A percentile compares a stretch with the other conserved stretches of the same genome.
Evolutionary conservation across 2,888 invertebrate species (phyloP).

Genomic region (Ceratothoa steindachneri): DNA sequence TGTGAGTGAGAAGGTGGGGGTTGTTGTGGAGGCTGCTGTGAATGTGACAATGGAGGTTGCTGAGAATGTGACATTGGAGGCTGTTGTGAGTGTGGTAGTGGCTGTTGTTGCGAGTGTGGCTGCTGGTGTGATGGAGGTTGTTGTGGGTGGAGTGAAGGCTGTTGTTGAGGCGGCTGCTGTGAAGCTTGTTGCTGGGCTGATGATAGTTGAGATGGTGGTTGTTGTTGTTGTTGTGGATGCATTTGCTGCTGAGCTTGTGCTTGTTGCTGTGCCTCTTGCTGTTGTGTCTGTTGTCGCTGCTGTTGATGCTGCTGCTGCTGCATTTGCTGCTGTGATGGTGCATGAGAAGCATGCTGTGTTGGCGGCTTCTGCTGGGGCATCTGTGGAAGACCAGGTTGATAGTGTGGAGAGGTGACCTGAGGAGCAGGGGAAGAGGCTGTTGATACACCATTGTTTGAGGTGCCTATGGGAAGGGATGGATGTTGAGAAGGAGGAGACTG

Average conservation of each 20-base stretch:
- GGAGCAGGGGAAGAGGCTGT: not conserved
- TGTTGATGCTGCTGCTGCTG: conserved; percentile 50
- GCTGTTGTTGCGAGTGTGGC: conserved; percentile 14
- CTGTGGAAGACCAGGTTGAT: not conserved
- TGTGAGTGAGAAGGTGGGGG: not conserved
- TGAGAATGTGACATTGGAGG: not conserved
- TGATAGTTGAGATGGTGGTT: too few relatives aligned
- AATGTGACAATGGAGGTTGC: not conserved
- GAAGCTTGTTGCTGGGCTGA: conserved; percentile 16
- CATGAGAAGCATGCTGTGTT: not conserved
- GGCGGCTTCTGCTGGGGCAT: not conserved
- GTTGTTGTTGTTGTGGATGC: conserved; percentile 28
- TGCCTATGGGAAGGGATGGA: not conserved
- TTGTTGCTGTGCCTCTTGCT: conserved; percentile 48
- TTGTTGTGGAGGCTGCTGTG: not conserved
- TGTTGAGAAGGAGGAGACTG: conserved; percentile 1
- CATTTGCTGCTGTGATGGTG: conserved; percentile 25
- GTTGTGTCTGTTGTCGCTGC: conserved; percentile 47
- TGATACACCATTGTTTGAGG: not conserved
- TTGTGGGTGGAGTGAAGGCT: conserved; percentile 26
- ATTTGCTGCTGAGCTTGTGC: conserved; percentile 48
- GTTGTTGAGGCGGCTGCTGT: conserved; percentile 28
- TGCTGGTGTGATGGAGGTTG: conserved; percentile 13
- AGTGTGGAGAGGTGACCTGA: conserved; percentile 1
- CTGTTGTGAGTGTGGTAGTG: not conserved